These are phyloP conservation scores for Rhinichthys osculus DNA, from an alignment of 2,797 vertebrate species.

Conservation along the genomic window DNA sequence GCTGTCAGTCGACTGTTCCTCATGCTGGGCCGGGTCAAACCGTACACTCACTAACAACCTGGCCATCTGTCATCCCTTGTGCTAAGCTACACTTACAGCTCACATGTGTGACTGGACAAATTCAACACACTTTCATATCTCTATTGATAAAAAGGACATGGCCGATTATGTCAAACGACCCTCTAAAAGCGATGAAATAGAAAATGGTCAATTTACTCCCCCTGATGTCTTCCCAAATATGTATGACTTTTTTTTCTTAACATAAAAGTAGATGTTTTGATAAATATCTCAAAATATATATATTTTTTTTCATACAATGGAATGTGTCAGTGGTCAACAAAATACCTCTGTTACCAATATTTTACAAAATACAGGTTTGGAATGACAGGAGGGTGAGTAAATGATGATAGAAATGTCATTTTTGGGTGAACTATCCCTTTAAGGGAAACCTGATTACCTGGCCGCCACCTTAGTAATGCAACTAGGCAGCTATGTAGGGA, in stretches of 20 bases:
- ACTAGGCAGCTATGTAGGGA: not conserved
- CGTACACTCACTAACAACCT: slow-evolving; percentile 27
- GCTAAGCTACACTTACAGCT: slow-evolving; percentile 30
- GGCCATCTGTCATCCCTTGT: slow-evolving; percentile 35
- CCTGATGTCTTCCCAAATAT: not conserved
- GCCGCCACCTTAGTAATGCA: not conserved
- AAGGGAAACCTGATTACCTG: not conserved
- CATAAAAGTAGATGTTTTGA: not conserved
- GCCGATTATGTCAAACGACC: not conserved
- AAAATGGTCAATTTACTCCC: not conserved
- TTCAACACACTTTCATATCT: slow-evolving; percentile 9
- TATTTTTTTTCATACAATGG: not conserved
- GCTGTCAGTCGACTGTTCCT: slow-evolving; percentile 40
- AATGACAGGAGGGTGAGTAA: not conserved
- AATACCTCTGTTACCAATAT: not conserved
- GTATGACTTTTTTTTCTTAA: not conserved
- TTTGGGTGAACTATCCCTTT: not conserved
- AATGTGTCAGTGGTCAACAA: not conserved
- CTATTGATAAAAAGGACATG: slow-evolving; percentile 14
- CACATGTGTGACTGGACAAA: slow-evolving; percentile 29
- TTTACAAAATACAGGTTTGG: not conserved
- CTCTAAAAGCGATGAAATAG: not conserved
- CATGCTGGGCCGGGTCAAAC: slow-evolving; percentile 25
- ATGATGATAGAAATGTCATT: not conserved
- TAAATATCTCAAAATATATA: not conserved